Evolutionary conservation across 2,113 vertebrate genomes (phyloP).

Genomic region (Menidia beryllina): DNA sequence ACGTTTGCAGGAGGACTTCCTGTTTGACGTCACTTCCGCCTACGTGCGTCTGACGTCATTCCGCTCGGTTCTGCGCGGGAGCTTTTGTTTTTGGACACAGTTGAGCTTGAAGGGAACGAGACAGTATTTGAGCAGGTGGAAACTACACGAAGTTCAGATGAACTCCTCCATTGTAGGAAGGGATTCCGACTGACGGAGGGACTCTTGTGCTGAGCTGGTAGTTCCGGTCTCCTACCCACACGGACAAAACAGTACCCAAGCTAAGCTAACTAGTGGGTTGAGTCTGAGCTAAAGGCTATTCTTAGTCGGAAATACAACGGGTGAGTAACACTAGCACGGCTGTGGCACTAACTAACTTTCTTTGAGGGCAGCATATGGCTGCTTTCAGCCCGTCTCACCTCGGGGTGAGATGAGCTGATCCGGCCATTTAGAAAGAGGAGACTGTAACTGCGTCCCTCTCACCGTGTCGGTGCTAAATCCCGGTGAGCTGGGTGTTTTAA

Average conservation of each 20-base stretch:
- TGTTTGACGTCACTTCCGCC: too few species aligned
- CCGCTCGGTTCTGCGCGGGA: constrained; percentile 45
- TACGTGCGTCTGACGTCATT: constrained; percentile 42
- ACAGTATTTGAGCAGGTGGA: not conserved
- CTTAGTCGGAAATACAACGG: too few species aligned
- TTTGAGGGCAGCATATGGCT: too few species aligned
- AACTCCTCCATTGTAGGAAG: too few species aligned
- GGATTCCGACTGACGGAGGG: not conserved
- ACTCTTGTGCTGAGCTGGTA: not conserved
- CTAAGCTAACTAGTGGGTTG: constrained; percentile 21
- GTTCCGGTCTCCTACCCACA: not conserved
- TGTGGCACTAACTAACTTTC: too few species aligned
- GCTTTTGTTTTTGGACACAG: constrained; percentile 38
- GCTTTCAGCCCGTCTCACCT: too few species aligned
- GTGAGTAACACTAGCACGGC: too few species aligned
- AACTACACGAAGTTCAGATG: not conserved
- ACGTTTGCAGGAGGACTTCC: too few species aligned
- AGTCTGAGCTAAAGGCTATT: not conserved
- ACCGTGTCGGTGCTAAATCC: too few species aligned
- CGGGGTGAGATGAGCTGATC: too few species aligned
- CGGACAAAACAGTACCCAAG: not conserved
- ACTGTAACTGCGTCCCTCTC: too few species aligned
- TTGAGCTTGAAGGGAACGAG: not conserved
- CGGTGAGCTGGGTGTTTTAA: not conserved
- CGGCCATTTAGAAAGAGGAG: too few species aligned